Evolutionary conservation across 2,797 vertebrate genomes (phyloP).

Genomic region (Hydrophis major): DNA sequence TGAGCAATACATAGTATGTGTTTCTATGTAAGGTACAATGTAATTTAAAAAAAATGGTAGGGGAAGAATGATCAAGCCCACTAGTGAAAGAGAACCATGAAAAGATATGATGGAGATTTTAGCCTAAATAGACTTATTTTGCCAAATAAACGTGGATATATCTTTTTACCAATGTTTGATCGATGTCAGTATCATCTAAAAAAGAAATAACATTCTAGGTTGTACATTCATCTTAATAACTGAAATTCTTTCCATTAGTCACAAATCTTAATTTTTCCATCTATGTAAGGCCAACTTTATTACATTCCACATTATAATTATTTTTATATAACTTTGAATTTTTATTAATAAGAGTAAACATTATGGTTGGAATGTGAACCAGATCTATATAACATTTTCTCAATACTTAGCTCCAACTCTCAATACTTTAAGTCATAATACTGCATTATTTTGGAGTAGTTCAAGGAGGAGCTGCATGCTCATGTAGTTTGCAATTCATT

Average conservation of each 20-base stretch:
- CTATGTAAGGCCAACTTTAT: neutral
- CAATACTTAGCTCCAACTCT: neutral
- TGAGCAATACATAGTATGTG: no score
- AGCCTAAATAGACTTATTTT: neutral
- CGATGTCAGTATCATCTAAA: neutral
- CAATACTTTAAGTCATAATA: neutral
- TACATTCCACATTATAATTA: neutral
- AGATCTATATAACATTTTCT: neutral
- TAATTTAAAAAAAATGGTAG: neutral
- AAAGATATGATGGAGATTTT: neutral
- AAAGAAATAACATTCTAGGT: neutral
- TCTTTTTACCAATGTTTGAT: neutral
- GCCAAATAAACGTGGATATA: neutral
- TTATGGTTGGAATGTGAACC: neutral
- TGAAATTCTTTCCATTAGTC: neutral
- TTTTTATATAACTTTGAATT: neutral
- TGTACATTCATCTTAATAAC: neutral
- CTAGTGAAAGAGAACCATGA: neutral
- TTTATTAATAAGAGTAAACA: neutral
- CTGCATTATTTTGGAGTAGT: neutral
- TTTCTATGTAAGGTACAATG: neutral
- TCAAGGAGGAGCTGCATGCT: neutral
- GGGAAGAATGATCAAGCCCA: neutral
- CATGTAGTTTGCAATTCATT: neutral
- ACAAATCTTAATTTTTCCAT: neutral